Conservation (phyloP, 2,113 vertebrate species). For the Erythrocercus mccallii region DNA sequence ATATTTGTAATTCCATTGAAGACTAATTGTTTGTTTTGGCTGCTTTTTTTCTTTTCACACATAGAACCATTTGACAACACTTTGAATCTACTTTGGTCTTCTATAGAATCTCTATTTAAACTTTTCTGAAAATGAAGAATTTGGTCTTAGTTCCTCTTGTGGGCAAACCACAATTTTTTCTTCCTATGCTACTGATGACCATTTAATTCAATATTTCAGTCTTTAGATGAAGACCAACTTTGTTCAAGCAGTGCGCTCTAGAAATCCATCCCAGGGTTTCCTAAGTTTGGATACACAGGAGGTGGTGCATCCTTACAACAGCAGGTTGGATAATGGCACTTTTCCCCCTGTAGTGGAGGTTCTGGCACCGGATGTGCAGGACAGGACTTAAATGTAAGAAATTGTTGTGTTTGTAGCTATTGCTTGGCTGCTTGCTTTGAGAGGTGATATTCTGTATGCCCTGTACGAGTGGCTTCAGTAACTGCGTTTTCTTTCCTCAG, state of each 20-base stretch:
- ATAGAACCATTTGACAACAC: slow-evolving; percentile 28
- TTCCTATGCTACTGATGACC: neutral
- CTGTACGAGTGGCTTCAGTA: neutral
- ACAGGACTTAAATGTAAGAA: neutral
- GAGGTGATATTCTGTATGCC: neutral
- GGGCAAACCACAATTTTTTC: neutral
- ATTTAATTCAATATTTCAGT: neutral
- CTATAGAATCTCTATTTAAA: slow-evolving; percentile 32
- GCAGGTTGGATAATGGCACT: neutral
- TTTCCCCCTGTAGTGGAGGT: neutral
- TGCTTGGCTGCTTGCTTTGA: neutral
- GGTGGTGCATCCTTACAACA: neutral
- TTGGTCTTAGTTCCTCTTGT: neutral
- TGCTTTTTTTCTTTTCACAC: neutral
- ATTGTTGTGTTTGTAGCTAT: neutral
- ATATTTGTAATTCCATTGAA: neutral
- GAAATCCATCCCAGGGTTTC: neutral
- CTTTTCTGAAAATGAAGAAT: neutral
- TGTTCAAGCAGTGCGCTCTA: neutral
- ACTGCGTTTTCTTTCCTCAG: neutral
- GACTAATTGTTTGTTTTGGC: neutral
- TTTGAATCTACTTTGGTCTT: neutral
- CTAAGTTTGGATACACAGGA: neutral
- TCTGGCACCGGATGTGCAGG: neutral
- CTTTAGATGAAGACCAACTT: neutral